Conservation (phyloP, 64 coral and sea anemone species). For the Stichodactyla mertensii region DNA sequence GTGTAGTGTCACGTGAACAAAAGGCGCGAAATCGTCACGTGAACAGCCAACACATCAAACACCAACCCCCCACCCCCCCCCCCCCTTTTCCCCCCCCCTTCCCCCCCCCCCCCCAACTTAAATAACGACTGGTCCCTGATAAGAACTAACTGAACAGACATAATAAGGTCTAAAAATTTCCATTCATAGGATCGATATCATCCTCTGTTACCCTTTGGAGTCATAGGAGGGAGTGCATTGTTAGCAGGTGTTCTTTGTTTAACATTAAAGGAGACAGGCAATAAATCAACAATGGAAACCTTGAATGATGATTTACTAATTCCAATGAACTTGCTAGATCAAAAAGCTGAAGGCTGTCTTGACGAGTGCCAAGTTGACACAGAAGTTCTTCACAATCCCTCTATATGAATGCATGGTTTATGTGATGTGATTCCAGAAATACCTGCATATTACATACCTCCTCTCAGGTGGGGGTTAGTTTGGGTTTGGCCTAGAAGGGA, state of each 20-base stretch:
- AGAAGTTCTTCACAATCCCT: not conserved
- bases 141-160: no score
- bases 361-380: not conserved
- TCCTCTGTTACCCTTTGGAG: conserved; percentile 30
- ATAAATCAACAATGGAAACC: conserved; percentile 30
- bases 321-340: not conserved
- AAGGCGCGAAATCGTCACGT: no score
- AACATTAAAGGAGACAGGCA: conserved; percentile 24
- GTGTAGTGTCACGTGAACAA: no score
- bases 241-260: conserved; percentile 21
- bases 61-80: no score
- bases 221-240: conserved; percentile 25
- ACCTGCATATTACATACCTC: no score
- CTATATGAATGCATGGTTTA: not conserved
- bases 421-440: no score
- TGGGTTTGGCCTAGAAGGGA: no score
- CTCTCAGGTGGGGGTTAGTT: no score
- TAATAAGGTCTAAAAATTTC: not conserved
- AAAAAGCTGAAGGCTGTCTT: not conserved
- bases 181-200: not conserved
- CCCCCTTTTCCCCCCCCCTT: no score
- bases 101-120: no score
- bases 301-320: conserved; percentile 10
- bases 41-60: no score
- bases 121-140: no score